These are phyloP conservation scores for Calonectris borealis DNA, from an alignment of 2,113 vertebrate genomes.

Conservation along the genomic window DNA sequence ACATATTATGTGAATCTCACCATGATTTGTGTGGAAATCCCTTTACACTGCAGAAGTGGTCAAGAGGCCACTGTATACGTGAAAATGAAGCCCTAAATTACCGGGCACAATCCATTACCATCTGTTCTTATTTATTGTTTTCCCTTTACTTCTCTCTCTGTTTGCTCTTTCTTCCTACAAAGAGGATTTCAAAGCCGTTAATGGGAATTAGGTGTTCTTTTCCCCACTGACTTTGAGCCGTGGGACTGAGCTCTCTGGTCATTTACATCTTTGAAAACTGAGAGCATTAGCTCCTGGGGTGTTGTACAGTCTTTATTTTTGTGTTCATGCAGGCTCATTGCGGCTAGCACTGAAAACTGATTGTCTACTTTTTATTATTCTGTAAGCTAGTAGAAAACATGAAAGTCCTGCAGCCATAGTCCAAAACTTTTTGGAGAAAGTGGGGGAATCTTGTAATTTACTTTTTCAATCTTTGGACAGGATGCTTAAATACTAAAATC, in stretches of 20 bases:
- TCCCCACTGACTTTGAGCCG: background rate
- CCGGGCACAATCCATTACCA: background rate
- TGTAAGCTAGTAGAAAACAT: background rate
- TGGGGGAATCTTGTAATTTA: background rate
- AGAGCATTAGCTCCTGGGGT: background rate
- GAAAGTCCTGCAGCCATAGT: background rate
- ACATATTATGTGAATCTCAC: background rate
- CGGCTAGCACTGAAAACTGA: background rate
- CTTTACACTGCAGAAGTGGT: background rate
- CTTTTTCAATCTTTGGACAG: background rate
- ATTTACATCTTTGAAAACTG: background rate
- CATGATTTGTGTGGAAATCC: background rate
- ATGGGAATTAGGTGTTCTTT: background rate
- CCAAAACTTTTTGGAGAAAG: background rate
- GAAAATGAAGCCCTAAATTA: constrained; percentile 1
- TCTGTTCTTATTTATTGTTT: background rate
- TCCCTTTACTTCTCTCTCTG: background rate
- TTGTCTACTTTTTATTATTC: background rate
- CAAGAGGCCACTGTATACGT: background rate
- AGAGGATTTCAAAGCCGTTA: background rate
- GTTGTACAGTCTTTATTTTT: background rate
- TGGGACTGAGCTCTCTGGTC: background rate
- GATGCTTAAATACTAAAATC: background rate
- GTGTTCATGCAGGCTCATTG: background rate
- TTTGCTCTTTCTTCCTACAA: background rate